Evolutionary conservation across 1,140 invertebrate genomes (phyloP).

Genomic region (Conus ventricosus): DNA sequence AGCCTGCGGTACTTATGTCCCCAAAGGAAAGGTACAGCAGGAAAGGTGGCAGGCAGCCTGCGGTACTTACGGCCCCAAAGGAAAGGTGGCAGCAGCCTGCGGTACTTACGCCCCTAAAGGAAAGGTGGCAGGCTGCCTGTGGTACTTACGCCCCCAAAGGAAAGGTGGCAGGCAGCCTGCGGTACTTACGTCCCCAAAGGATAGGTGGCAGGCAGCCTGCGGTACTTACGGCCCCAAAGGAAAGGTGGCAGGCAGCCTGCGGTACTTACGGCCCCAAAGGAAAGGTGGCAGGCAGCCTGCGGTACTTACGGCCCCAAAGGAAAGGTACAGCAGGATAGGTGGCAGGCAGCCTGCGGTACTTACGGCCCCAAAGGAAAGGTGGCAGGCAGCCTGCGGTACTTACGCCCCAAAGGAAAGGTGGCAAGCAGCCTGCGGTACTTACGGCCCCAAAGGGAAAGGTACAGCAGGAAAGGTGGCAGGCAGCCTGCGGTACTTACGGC

Average conservation of each 20-base stretch:
- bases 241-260: slow-evolving; percentile 17
- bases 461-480: too few species aligned
- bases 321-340: slow-evolving; percentile 35
- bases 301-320: slow-evolving; percentile 63
- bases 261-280: slow-evolving; percentile 63
- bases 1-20: slow-evolving; percentile 54
- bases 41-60: not conserved
- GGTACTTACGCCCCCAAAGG: slow-evolving; percentile 63
- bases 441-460: slow-evolving; percentile 63
- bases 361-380: slow-evolving; percentile 62
- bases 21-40: slow-evolving; percentile 59
- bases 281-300: slow-evolving; percentile 17
- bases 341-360: slow-evolving; percentile 33
- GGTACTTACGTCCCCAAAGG: slow-evolving; percentile 63
- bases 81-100: slow-evolving; percentile 31
- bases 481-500: slow-evolving; percentile 51
- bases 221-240: slow-evolving; percentile 63
- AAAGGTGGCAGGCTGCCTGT: slow-evolving; percentile 8
- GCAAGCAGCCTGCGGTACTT: slow-evolving; percentile 36
- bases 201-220: slow-evolving; percentile 13
- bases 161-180: slow-evolving; percentile 17
- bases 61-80: slow-evolving; percentile 62
- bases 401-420: slow-evolving; percentile 60
- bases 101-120: slow-evolving; percentile 63
- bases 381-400: slow-evolving; percentile 33